phyloP scores from a whole-genome alignment of 2,888 invertebrate species.

The Tipula confusa region DNA sequence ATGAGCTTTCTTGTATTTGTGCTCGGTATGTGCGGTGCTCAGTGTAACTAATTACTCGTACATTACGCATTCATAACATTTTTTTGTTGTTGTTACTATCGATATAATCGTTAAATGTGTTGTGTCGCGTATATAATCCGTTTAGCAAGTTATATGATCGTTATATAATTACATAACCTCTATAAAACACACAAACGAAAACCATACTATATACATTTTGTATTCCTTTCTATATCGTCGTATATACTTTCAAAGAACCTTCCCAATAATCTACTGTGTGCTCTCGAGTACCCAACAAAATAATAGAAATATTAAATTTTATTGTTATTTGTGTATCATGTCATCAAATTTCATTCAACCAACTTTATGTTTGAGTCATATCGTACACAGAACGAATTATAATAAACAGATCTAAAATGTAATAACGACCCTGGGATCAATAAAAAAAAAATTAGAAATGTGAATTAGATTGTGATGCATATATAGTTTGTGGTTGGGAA shows the following conservation, averaged over 20 bases:
- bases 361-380: background rate
- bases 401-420: background rate
- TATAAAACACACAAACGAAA: background rate
- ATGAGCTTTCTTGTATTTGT: background rate
- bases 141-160: background rate
- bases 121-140: background rate
- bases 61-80: background rate
- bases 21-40: background rate
- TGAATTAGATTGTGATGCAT: background rate
- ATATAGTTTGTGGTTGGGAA: background rate
- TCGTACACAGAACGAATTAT: background rate
- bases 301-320: background rate
- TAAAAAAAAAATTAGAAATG: background rate
- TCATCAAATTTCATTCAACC: background rate
- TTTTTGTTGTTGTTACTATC: too few relatives aligned
- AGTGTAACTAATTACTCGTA: background rate
- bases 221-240: background rate
- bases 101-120: background rate
- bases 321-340: background rate
- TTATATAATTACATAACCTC: background rate
- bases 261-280: background rate
- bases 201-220: background rate
- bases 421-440: background rate
- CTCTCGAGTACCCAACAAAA: background rate
- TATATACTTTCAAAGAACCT: conserved; percentile 13